Conservation (phyloP, 1,140 invertebrate species). For the Zelostemma sp. region DNA sequence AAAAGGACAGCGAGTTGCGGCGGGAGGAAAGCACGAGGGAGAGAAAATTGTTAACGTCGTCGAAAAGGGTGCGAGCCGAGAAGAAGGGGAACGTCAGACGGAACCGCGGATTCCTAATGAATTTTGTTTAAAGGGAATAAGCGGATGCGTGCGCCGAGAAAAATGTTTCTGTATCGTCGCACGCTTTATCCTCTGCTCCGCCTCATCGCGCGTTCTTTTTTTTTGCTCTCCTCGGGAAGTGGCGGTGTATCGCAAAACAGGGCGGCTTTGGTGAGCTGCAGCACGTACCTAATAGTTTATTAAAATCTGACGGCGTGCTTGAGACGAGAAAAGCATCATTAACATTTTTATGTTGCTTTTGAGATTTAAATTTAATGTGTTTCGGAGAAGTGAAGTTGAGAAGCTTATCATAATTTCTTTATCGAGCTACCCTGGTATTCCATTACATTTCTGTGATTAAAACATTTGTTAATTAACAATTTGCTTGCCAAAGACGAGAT, state of each 20-base stretch:
- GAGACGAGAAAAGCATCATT: neutral
- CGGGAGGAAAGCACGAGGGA: conserved; percentile 12
- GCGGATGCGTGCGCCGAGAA: conserved; percentile 29
- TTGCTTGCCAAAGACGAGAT: too few relatives aligned
- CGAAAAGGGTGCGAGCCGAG: conserved; percentile 6
- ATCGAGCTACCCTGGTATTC: too few relatives aligned
- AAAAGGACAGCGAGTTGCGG: conserved; percentile 12
- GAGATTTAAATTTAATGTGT: conserved; percentile 1
- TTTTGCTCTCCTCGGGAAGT: neutral
- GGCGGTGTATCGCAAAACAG: neutral
- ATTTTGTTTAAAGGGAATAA: conserved; percentile 40
- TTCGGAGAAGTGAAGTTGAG: neutral
- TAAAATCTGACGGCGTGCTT: neutral
- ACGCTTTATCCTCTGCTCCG: conserved; percentile 13
- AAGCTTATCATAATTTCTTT: too few relatives aligned
- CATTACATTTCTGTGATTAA: neutral
- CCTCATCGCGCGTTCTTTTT: too few relatives aligned
- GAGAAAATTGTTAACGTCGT: conserved; percentile 28
- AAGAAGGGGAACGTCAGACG: conserved; percentile 18
- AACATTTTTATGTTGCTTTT: conserved; percentile 1
- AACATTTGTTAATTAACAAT: neutral
- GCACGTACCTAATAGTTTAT: conserved; percentile 5
- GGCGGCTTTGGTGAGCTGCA: neutral
- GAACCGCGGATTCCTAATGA: conserved; percentile 21
- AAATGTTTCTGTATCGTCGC: conserved; percentile 14